These are phyloP conservation scores for Gephyroberyx darwinii DNA, from an alignment of 2,797 vertebrate genomes.

Conservation along the genomic window DNA sequence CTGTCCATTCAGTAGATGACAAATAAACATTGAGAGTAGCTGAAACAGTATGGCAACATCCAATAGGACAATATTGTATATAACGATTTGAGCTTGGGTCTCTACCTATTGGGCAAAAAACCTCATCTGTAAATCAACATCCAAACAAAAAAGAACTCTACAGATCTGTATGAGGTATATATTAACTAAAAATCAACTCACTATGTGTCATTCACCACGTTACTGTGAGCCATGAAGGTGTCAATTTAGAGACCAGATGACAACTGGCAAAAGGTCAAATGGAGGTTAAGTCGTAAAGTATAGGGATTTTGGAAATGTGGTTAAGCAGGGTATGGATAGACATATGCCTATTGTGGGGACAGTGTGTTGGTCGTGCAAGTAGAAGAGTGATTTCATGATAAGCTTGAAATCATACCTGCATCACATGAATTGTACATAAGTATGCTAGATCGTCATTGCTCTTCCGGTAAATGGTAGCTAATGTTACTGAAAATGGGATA, in stretches of 20 bases:
- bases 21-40: background rate
- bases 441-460: background rate
- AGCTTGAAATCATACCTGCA: background rate
- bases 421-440: background rate
- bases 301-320: conserved; percentile 49
- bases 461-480: background rate
- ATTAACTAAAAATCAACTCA: background rate
- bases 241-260: conserved; percentile 42
- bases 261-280: conserved; percentile 48
- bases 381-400: background rate
- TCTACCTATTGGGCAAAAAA: background rate
- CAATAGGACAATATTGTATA: background rate
- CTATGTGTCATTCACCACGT: background rate
- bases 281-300: conserved; percentile 47
- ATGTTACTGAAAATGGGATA: background rate
- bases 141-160: background rate
- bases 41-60: background rate
- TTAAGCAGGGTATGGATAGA: conserved; percentile 31
- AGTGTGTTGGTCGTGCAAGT: background rate
- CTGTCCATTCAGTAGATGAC: background rate
- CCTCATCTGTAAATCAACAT: background rate
- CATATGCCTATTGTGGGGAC: background rate
- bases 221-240: conserved; percentile 7
- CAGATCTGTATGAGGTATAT: background rate
- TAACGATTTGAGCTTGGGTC: background rate